Conservation (phyloP, 2,113 vertebrate genomes). For the Phasianus colchicus region DNA sequence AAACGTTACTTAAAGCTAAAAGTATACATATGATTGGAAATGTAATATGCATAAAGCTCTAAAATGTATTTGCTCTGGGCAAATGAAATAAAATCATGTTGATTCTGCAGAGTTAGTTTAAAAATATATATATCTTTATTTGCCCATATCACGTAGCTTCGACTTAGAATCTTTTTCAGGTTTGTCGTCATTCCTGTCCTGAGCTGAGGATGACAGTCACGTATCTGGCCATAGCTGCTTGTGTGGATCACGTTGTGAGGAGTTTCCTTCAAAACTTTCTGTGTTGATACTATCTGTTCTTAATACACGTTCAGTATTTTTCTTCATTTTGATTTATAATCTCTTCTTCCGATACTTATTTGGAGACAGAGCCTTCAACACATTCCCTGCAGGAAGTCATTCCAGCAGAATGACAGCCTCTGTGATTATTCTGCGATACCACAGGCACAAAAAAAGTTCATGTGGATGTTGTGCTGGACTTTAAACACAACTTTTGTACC, state of each 20-base stretch:
- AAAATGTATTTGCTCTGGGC: background rate
- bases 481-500: background rate
- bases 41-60: background rate
- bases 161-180: background rate
- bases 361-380: background rate
- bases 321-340: background rate
- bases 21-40: background rate
- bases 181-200: background rate
- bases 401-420: background rate
- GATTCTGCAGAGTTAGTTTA: background rate
- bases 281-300: fast-evolving
- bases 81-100: background rate
- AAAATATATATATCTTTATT: background rate
- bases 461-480: background rate
- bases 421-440: background rate
- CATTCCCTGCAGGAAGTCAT: background rate
- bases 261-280: background rate
- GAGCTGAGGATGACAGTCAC: background rate
- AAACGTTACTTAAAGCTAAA: background rate
- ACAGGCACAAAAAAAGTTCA: background rate
- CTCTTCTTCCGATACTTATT: background rate
- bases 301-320: background rate
- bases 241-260: background rate
- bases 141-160: background rate
- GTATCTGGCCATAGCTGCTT: background rate